phyloP scores from a whole-genome alignment of 2,113 vertebrate species.

The Apodemus speciosus region DNA sequence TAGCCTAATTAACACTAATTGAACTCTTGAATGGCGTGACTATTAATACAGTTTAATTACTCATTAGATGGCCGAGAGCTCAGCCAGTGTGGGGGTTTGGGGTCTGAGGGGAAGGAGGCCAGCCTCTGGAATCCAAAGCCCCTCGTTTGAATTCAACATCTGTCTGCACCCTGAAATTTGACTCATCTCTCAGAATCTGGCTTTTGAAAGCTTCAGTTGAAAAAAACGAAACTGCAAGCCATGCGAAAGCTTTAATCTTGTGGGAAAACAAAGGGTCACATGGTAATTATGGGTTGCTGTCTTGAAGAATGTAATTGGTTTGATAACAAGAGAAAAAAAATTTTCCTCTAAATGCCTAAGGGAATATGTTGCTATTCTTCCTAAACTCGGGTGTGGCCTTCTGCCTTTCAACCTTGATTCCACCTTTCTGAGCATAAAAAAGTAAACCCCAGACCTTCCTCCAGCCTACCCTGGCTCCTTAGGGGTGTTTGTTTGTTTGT shows the following conservation, averaged over 20 bases:
- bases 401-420: background rate
- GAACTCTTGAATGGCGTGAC: conserved; percentile 81
- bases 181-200: conserved; percentile 53
- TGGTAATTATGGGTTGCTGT: conserved; percentile 57
- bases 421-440: conserved; percentile 2
- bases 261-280: conserved; percentile 66
- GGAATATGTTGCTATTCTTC: conserved; percentile 43
- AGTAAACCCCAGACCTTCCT: conserved; percentile 18
- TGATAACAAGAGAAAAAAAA: conserved; percentile 60
- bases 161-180: conserved; percentile 25
- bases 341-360: conserved; percentile 54
- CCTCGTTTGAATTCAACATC: conserved; percentile 48
- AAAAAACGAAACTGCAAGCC: conserved; percentile 48
- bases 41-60: conserved; percentile 81
- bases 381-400: conserved; percentile 17
- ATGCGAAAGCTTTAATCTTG: conserved; percentile 61
- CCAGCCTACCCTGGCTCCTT: background rate
- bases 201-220: conserved; percentile 55
- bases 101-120: conserved; percentile 16
- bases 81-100: conserved; percentile 25
- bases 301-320: conserved; percentile 68
- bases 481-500: no score
- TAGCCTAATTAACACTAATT: conserved; percentile 83
- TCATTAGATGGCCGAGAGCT: conserved; percentile 54
- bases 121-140: conserved; percentile 11